A percentile compares a stretch with the other conserved stretches of the same genome.
Conservation (phyloP, 2,797 vertebrate species). For the Tenualosa ilisha region DNA sequence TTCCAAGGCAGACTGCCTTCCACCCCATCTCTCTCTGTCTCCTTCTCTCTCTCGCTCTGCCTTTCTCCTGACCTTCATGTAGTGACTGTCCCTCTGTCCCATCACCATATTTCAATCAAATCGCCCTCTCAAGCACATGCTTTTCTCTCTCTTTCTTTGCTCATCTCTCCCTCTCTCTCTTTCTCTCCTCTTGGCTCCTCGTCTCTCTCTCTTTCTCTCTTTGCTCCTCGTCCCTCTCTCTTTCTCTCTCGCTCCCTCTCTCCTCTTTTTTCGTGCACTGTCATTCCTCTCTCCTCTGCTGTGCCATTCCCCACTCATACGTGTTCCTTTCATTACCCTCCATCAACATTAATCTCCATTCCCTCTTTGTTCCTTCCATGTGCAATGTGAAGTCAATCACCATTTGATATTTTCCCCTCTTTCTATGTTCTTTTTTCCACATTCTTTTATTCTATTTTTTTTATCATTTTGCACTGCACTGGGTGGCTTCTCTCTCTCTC, state of each 20-base stretch:
- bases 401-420: not conserved
- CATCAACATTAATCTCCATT: not conserved
- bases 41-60: not conserved
- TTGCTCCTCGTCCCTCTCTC: constrained; percentile 20
- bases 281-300: not conserved
- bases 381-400: constrained; percentile 5
- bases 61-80: constrained; percentile 50
- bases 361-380: constrained; percentile 27
- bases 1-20: not conserved
- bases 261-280: constrained; percentile 15
- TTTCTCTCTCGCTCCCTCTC: constrained; percentile 15
- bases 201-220: constrained; percentile 8
- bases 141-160: constrained; percentile 22
- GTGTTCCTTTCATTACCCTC: not conserved
- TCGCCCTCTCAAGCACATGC: constrained; percentile 38
- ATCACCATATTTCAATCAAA: constrained; percentile 55
- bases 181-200: constrained; percentile 28
- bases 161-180: constrained; percentile 30
- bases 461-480: not conserved
- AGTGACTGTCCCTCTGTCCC: constrained; percentile 32
- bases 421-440: not conserved
- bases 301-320: not conserved
- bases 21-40: not conserved
- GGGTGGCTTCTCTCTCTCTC: constrained; percentile 4
- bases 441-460: not conserved